Base-by-base conservation (phyloP, 23 tunicate species). In the Ciona savignyi region DNA sequence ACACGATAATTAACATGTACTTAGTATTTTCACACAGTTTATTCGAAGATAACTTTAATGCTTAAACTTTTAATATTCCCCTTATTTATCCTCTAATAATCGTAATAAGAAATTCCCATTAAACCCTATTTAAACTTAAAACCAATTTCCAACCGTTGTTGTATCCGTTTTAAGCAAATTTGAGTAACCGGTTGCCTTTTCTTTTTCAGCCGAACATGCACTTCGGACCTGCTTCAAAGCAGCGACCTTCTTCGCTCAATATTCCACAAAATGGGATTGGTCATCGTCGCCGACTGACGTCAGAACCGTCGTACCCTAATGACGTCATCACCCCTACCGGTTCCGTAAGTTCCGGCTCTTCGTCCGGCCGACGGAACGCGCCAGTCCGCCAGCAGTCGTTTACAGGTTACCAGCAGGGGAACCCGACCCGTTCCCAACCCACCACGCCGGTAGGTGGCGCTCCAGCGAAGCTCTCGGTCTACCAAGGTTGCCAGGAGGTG, bases 241-340 rank as follows among this genome's bases (percentile, higher is more conserved):
- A 51, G 32, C 81, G 89, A 1, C 89, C 89, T 26, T 26, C 70
- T 27, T 83, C 89, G 1, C 35, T 83, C 61, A 65, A 83, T 62
- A 64, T 83, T 51, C 77, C 62, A 27, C 65, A 66, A 29, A 26
- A 48, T 20, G n/a, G 35, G 29, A n/a, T 42, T 4, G 64, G 78
- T 27, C 70, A 68, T 22, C 67, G 89, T 2, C 56, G 42, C 25
- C 77, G 89, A 2, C 35, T 76, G 65, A 63, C 23, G 2, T 83
- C 89, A 20, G 89, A 83, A 56, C 81, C 81, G 2, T 33, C 81
- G 22, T 23, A 66, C 23, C 24, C 51, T 29, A 32, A 60, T 29
- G 69, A 62, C 21, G 3, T n/a, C 61, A 3, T 49, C 76, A 35
- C 32, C 64, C 32, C 51, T 24, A 23, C 61, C 4, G 30, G 60